Evolutionary conservation across 1,140 invertebrate species (phyloP).

Genomic region (Hycleus cichorii): DNA sequence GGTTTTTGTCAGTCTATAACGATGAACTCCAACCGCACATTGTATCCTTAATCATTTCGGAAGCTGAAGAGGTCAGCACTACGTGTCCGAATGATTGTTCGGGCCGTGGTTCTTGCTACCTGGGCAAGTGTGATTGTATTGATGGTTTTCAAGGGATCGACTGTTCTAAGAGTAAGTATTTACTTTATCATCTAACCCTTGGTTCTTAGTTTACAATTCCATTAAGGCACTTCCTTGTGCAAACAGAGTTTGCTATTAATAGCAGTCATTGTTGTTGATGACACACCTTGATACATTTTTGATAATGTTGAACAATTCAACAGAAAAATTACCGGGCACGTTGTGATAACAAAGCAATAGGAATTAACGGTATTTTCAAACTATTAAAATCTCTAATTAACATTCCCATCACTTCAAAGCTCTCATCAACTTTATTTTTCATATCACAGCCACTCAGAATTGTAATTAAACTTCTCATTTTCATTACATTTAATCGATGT

Average conservation of each 20-base stretch:
- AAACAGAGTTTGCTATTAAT: constrained; percentile 17
- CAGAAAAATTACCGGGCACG: too few species aligned
- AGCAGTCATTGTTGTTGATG: constrained; percentile 3
- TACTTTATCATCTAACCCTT: constrained; percentile 11
- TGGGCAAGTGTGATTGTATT: constrained; percentile 93
- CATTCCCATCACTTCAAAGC: too few species aligned
- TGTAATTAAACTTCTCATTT: too few species aligned
- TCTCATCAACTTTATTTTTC: too few species aligned
- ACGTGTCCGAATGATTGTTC: constrained; percentile 92
- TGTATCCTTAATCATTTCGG: constrained; percentile 70
- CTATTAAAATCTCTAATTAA: too few species aligned
- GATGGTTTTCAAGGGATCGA: constrained; percentile 87
- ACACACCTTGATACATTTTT: background rate
- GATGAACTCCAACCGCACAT: constrained; percentile 80
- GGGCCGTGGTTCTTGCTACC: constrained; percentile 87
- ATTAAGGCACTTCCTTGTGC: constrained; percentile 13
- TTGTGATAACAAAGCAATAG: too few species aligned
- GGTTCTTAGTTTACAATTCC: constrained; percentile 12
- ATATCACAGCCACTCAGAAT: too few species aligned
- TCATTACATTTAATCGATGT: too few species aligned
- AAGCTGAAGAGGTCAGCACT: constrained; percentile 78
- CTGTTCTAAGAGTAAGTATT: constrained; percentile 80
- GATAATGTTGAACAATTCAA: too few species aligned
- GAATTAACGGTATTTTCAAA: too few species aligned
- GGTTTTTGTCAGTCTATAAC: constrained; percentile 95